A percentile compares a stretch with the other conserved stretches of the same genome.
Evolutionary conservation across 2,888 invertebrate species (phyloP).

Genomic region (Quadroppia sp.): DNA sequence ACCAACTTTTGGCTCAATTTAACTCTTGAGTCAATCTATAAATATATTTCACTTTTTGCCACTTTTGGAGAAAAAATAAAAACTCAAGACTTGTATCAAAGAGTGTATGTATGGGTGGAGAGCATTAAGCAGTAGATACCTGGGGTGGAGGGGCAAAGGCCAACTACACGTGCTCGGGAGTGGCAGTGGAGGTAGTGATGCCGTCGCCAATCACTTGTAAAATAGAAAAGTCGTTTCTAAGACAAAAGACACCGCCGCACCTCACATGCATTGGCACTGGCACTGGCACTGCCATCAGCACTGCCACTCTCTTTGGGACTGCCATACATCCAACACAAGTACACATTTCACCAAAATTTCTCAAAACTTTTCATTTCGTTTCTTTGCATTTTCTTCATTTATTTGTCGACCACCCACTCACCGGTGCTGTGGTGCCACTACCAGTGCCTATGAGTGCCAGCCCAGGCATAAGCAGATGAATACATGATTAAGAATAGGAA

Average conservation of each 20-base stretch:
- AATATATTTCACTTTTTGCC: slow-evolving; percentile 1
- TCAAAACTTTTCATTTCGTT: neutral
- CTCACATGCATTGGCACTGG: neutral
- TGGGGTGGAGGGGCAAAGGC: slow-evolving; percentile 11
- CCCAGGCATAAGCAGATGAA: neutral
- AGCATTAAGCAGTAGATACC: slow-evolving; percentile 16
- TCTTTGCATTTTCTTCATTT: slow-evolving; percentile 22
- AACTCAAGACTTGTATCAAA: neutral
- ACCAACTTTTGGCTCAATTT: slow-evolving; percentile 10
- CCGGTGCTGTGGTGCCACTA: neutral
- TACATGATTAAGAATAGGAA: slow-evolving; percentile 13
- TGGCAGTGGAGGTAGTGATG: too few relatives aligned
- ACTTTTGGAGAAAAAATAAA: neutral
- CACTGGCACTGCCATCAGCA: neutral
- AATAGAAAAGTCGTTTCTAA: slow-evolving; percentile 26
- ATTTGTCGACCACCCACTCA: slow-evolving; percentile 33
- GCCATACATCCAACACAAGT: neutral
- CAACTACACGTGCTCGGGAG: slow-evolving; percentile 32
- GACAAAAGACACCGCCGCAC: slow-evolving; percentile 35
- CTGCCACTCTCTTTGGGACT: neutral
- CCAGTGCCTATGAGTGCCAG: neutral
- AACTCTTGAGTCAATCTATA: slow-evolving; percentile 16
- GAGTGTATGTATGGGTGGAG: slow-evolving; percentile 17
- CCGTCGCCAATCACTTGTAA: slow-evolving; percentile 8
- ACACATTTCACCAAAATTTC: slow-evolving; percentile 17